Base-by-base conservation (phyloP, 2,113 vertebrate species). In the Urocynchramus pylzowi region DNA sequence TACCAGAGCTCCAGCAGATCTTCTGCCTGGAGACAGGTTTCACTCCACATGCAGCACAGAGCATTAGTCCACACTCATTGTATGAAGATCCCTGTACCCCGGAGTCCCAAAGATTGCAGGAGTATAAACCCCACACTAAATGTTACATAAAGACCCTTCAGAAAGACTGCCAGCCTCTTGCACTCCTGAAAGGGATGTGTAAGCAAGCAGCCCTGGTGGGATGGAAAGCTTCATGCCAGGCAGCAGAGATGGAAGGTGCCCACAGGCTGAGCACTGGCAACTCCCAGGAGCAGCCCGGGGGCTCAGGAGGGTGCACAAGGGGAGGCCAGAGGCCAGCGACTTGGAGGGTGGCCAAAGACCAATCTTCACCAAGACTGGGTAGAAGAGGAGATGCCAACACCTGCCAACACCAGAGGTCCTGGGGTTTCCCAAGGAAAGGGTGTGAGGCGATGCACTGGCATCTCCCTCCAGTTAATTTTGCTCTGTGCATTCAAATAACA, bases 311-410 rank as follows among this genome's bases (percentile, higher is more conserved):
- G 24, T 44, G 42, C 10, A 4, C 2, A 1, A 41, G 44, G 44
- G 93, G n/a, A 68, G 39, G 30, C 74, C 7, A 0, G 24, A 57
- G 57, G 27, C n/a, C 2, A 3, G 60, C 0, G 0, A 24, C 50
- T 15, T 15, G 47, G 47, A 69, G 12, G 7, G 14, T 5, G 1
- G 56, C 81, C 84, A 68, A 64, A 57, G 56, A 44, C 8, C n/a
- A 50, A 13, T 1, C 1, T 68, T 68, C 78, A 82, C 22, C 3
- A 6, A 49, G 41, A 24, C 47, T 42, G 70, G 37, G 41, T 85
- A 57, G 61, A 71, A 64, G 23, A 68, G 37, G 1, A 4, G 49
- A 47, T 4, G 2, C 23, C 1, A 5, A n/a, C 41, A 33, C 18
- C 33, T 68, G 33, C 20, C 53, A 39, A 15, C 11, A 37, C 53